Evolutionary conservation across 1,140 invertebrate species (phyloP).

Genomic region (Luehdorfia chinensis): DNA sequence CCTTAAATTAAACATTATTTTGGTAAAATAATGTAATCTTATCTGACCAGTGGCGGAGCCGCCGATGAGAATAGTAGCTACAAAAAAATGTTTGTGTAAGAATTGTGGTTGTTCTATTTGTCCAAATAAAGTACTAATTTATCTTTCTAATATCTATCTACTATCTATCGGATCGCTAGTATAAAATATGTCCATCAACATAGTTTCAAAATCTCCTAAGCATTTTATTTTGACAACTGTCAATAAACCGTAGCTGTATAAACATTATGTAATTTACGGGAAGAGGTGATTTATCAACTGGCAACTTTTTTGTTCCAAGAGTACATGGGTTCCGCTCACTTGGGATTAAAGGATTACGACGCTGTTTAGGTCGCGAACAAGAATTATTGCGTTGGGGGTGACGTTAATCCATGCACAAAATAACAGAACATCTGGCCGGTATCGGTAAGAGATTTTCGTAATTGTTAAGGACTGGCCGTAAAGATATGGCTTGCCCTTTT

Average conservation of each 20-base stretch:
- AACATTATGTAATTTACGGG: slow-evolving; percentile 35
- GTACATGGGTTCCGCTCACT: slow-evolving; percentile 15
- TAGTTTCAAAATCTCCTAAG: too few relatives aligned
- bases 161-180: too few relatives aligned
- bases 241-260: slow-evolving; percentile 28
- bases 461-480: slow-evolving; percentile 1
- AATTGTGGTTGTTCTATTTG: too few relatives aligned
- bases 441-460: not conserved
- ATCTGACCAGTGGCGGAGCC: too few relatives aligned
- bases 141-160: too few relatives aligned
- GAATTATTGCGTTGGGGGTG: slow-evolving; percentile 10
- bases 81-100: too few relatives aligned
- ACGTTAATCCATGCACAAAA: not conserved
- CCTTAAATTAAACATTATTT: too few relatives aligned
- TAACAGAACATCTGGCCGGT: slow-evolving; percentile 10
- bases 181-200: too few relatives aligned
- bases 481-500: not conserved
- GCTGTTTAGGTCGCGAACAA: slow-evolving; percentile 4
- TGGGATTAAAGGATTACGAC: slow-evolving; percentile 25
- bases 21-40: too few relatives aligned
- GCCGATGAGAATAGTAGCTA: too few relatives aligned
- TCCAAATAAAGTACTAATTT: too few relatives aligned
- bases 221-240: slow-evolving; percentile 15
- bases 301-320: slow-evolving; percentile 16
- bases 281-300: slow-evolving; percentile 25